Evolutionary conservation across 2,797 vertebrate species (phyloP), one percentile per base, ranked within the genome.

Genomic region (Perdix hodgsoniae): DNA sequence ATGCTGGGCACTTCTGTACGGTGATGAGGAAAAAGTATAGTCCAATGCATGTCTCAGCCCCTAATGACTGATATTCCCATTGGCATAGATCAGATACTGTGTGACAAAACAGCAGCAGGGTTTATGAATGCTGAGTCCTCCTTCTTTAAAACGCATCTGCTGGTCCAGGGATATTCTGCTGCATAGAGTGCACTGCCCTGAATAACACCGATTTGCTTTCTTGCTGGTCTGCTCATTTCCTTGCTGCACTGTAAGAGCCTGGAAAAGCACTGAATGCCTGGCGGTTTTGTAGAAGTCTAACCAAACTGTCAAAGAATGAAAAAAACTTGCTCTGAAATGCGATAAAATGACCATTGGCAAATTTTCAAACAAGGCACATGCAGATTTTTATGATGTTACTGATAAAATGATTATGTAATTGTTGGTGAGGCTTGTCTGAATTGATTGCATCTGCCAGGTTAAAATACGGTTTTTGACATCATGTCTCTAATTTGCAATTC

Each of bases 291-390:
- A 50, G 35, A 86, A 64, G 42, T 77, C 63, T 77, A 83, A 56
- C 60, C 81, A 80, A 93, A 78, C 75, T 70, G 83, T 54, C 33
- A 29, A 65, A 71, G 29, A 18, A 18, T 5, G 14, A 10, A 69
- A 89, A 88, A 81, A 83, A 71, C 29, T 84, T 91, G 42, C 72
- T 88, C 89, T 89, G 77, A 90, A 95, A 69, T 33, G 73, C 91
- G 95, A 14, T 86, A 40, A 94, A 95, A 47, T 90, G 86, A 93
- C 81, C 45, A 87, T 6, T 59, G 70, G 49, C 37, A 85, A 65
- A 69, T 86, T 95, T 90, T 52, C 84, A 86, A 86, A 93, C 70
- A 75, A 75, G 90, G 91, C 45, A 42, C n/a, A 3, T 29, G n/a
- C 39, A 37, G 29, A 1, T 54, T 83, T 69, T 56, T 92, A 47